Percentiles rank a stretch among this genome's conserved stretches.
Evolutionary conservation across 1,140 invertebrate genomes (phyloP).

Genomic region (Eriosoma lanigerum): DNA sequence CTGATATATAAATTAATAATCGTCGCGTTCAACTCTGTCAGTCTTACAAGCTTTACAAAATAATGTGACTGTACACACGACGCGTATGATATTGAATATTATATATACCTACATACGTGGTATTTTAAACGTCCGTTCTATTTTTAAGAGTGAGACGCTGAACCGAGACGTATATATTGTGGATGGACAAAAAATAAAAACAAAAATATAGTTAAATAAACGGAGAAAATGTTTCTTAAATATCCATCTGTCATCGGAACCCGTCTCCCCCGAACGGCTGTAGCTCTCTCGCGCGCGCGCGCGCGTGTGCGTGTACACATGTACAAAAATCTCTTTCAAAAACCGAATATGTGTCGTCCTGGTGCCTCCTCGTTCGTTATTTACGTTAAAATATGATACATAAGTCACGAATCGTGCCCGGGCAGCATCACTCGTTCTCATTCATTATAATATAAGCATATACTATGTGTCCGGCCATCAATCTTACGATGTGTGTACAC

Average conservation of each 20-base stretch:
- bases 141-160: not conserved
- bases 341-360: constrained; percentile 11
- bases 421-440: constrained; percentile 31
- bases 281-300: not conserved
- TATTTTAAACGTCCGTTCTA: constrained; percentile 25
- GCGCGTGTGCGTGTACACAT: constrained; percentile 18
- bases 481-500: not conserved
- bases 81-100: too few species aligned
- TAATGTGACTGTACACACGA: not conserved
- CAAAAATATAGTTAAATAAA: not conserved
- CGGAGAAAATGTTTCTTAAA: constrained; percentile 46
- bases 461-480: constrained; percentile 13
- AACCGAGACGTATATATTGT: too few species aligned
- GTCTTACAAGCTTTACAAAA: not conserved
- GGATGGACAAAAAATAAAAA: not conserved
- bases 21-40: too few species aligned
- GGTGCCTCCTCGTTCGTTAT: constrained; percentile 44
- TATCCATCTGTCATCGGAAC: constrained; percentile 50
- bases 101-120: not conserved
- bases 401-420: constrained; percentile 51
- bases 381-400: constrained; percentile 50
- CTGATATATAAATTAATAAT: too few species aligned
- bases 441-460: constrained; percentile 46
- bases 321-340: constrained; percentile 50
- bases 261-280: not conserved